Base-by-base conservation (phyloP, 2,797 vertebrate genomes). In the Todus mexicanus region DNA sequence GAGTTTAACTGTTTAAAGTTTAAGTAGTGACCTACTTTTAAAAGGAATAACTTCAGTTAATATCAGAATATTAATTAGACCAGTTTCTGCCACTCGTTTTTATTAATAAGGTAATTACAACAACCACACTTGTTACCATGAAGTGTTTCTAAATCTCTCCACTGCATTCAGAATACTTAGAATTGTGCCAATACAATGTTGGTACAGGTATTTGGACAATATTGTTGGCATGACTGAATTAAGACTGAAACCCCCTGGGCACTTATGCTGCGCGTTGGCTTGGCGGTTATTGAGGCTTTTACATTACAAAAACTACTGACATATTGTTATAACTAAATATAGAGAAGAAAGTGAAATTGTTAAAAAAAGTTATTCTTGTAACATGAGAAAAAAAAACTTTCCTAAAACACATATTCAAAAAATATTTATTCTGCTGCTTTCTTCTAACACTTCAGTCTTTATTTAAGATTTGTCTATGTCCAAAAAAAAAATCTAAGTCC, bases 71-170 rank as follows among this genome's bases (percentile, higher is more conserved):
- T 42, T 63, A 65, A 74, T 74, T 64, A 75, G 59, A 75, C 27
- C 47, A 66, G 63, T 60, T 94, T 93, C 78, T 96, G 94, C 92
- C 94, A 96, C 93, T 96, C 95, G 22, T 84, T 93, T 93, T 90
- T 90, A 69, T 89, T 85, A 69, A 42, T n/a, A 56, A 88, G 23
- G 31, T 90, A 89, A 85, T 94, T 94, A 92, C 37, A 94, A 92
- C 37, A 94, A 87, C 92, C 95, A 96, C 94, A 96, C 94, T 96
- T 93, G 45, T 33, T 74, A 79, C 69, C 53, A 23, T 18, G 22
- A 84, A 66, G n/a, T 47, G 15, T 91, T 75, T 75, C 72, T 87
- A 56, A 43, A 71, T 66, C 31, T 33, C n/a, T 84, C 66, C 35
- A 29, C 1, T 70, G 22, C 43, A 64, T 69, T 84, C 78, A 56